Evolutionary conservation across 2,113 vertebrate species (phyloP).

Genomic region (Mormyrus lacerda): DNA sequence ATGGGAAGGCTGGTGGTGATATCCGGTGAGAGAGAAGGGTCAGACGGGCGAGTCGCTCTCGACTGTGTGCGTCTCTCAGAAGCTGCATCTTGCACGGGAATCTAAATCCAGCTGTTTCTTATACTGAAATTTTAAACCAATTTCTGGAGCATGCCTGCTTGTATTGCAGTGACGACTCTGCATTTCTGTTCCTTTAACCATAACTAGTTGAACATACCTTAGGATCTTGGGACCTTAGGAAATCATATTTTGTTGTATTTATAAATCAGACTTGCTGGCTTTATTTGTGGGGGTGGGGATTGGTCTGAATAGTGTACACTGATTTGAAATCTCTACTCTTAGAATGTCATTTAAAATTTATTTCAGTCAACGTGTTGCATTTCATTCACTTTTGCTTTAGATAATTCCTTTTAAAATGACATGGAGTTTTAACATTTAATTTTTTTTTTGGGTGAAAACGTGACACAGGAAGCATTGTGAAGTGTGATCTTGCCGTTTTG

Average conservation of each 20-base stretch:
- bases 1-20: background rate
- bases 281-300: too few species aligned
- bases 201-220: background rate
- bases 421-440: background rate
- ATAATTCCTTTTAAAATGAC: background rate
- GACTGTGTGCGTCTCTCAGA: background rate
- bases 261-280: too few species aligned
- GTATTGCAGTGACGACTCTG: background rate
- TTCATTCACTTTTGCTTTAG: background rate
- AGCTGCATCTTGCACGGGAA: background rate
- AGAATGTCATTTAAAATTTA: background rate
- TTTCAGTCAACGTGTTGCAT: background rate
- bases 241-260: background rate
- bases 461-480: background rate
- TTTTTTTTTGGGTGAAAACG: too few species aligned
- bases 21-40: background rate
- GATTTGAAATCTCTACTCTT: background rate
- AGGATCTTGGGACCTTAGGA: background rate
- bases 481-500: background rate
- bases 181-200: background rate
- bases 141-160: background rate
- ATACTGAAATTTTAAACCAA: background rate
- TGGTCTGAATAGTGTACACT: background rate
- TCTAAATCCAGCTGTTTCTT: background rate
- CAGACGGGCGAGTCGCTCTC: background rate